Base-by-base conservation (phyloP, 2,113 vertebrate species). In the Xiphophorus maculatus region DNA sequence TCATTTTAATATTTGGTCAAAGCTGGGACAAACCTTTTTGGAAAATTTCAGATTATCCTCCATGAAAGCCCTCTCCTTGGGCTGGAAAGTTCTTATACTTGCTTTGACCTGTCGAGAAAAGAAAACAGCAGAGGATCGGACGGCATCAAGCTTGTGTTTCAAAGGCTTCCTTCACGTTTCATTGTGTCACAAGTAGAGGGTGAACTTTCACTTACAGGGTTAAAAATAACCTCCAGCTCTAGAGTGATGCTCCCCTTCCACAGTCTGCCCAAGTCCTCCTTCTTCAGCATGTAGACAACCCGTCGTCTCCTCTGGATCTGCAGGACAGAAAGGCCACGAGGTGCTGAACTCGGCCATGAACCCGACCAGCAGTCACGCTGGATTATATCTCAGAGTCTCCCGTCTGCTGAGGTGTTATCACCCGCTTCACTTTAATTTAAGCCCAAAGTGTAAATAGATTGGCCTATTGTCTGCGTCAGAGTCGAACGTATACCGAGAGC, bases 41-140 rank as follows among this genome's bases (percentile, higher is more conserved):
- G 98, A 99, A 88, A 99, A 96, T 78, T 99, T 99, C 37, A 95
- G 93, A 81, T 94, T 96, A 33, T 99, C 97, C 90, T 98, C 97
- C 13, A 94, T 68, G 66, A 96, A 96, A 71, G 90, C 92, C 67
- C 94, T 96, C 84, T 97, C 96, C 76, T 87, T 94, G 13, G 98
- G 97, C 3, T 91, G 91, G 84, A 99, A 99, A 17, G 96, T 98
- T 88, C 95, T 95, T 61, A 98, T 73, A 68, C 96, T 92, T 32
- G 98, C 98, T 94, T 96, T 96, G 69, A 99, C 84, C 98, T 99
- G 48, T 37, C 62, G 6, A 37, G 35, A 37, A 37, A 28, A 37
- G 35, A 48, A 17, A 48, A 61, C 29, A 60, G 66, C 32, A 62
- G 40, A 81, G 44, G 72, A 42, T 28, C 64, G 5, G 71, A 82